Conservation (phyloP, 2,113 vertebrate genomes). For the Eptesicus fuscus region DNA sequence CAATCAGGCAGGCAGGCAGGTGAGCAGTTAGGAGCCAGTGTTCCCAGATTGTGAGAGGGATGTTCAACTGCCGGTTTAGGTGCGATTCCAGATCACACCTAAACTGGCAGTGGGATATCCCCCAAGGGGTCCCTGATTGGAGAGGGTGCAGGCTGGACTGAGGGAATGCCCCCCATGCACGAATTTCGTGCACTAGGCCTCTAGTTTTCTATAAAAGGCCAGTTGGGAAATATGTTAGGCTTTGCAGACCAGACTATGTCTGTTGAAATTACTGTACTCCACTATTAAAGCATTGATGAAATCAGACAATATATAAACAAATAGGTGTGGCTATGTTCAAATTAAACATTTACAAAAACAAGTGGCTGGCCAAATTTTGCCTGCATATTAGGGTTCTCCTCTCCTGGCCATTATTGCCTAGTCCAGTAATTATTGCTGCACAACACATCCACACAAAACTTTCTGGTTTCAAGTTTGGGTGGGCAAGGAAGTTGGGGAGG, state of each 20-base stretch:
- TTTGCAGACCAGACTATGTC: not conserved
- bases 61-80: too few relatives aligned
- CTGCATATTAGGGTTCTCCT: not conserved
- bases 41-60: too few relatives aligned
- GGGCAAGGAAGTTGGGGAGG: not conserved
- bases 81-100: too few relatives aligned
- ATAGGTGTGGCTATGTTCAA: not conserved
- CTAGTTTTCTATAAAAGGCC: not conserved
- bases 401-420: not conserved
- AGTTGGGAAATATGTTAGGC: not conserved
- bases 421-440: not conserved
- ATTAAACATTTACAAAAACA: not conserved
- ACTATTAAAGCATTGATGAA: not conserved
- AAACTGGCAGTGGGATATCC: too few relatives aligned
- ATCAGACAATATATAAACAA: not conserved
- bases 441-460: not conserved
- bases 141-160: too few relatives aligned
- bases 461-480: not conserved
- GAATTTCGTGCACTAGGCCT: too few relatives aligned
- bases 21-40: too few relatives aligned
- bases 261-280: not conserved
- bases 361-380: not conserved
- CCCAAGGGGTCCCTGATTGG: too few relatives aligned
- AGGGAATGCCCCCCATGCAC: too few relatives aligned
- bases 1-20: too few relatives aligned